Evolutionary conservation across 1,140 invertebrate species (phyloP), one percentile per base, ranked within the genome.

Genomic region (Watersipora subatra): DNA sequence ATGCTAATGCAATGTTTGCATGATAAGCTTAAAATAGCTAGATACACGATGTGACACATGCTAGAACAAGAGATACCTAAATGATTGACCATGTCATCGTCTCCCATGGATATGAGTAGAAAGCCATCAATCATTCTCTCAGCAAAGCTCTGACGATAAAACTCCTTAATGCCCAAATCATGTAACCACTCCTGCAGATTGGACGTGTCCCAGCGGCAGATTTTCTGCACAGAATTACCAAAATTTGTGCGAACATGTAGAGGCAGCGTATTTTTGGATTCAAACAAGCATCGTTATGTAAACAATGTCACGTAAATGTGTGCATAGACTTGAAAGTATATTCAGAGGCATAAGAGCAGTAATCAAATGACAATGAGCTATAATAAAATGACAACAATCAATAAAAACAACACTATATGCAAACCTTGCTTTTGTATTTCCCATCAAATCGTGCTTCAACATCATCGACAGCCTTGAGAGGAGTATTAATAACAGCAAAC

Each of bases 171-270:
- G 26, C 76, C 77, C 1, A 79, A 61, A 29, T 72, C 73, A 59
- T 73, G 76, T n/a, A 79, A 61, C 77, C 77, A 79, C 64, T 78
- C 76, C 61, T 79, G 77, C n/a, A 79, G 61, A 64, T 79, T 75
- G 56, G 63, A 68, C 12, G 70, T 69, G 67, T 66, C 72, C 77
- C 77, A 79, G 64, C 76, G 75, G 67, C 76, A 76, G 19, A 79
- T 75, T 66, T 77, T 78, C 63, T 46, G n/a, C 57, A 59, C 28
- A 66, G 22, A 46, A 28, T 7, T 15, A n/a, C 22, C 19, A 26
- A 22, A 46, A 12, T 15, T 22, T 22, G 28, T 22, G 12, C 19
- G 59, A n/a, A n/a, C n/a, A n/a, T n/a, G n/a, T n/a, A n/a, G n/a
- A n/a, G n/a, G n/a, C n/a, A n/a, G n/a, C 46, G 19, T 19, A n/a